These are phyloP conservation scores for Pituophis catenifer DNA, from an alignment of 2,113 vertebrate species.

Conservation along the genomic window DNA sequence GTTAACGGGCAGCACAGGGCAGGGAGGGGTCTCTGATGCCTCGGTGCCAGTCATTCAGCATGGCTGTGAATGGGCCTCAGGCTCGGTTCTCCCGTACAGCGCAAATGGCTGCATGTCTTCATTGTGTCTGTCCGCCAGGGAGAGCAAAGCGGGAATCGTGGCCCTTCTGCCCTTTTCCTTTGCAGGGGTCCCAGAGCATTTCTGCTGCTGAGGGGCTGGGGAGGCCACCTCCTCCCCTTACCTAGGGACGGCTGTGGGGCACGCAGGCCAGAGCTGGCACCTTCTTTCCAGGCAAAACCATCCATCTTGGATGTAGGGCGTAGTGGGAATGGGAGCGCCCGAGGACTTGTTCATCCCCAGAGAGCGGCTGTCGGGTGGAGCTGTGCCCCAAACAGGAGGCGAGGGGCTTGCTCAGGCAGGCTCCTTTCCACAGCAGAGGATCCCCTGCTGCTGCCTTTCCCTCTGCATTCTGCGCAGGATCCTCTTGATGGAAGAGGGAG, in stretches of 20 bases:
- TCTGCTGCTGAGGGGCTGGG: not conserved
- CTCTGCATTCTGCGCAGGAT: constrained; percentile 2
- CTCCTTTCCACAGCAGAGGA: not conserved
- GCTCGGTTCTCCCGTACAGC: not conserved
- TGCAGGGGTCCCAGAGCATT: not conserved
- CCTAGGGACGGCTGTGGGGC: not conserved
- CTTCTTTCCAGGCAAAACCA: not conserved
- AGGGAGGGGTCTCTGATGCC: no score
- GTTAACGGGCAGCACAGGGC: not conserved
- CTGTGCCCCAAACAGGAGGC: not conserved
- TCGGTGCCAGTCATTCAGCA: not conserved
- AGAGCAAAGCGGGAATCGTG: not conserved
- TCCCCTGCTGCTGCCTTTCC: not conserved
- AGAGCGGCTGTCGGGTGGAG: not conserved
- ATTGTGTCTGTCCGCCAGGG: not conserved
- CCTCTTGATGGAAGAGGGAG: not conserved
- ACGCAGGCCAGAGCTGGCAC: not conserved
- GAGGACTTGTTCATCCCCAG: not conserved
- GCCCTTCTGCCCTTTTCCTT: not conserved
- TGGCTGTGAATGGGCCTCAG: not conserved
- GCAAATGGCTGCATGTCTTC: rapidly evolving
- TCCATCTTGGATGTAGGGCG: not conserved
- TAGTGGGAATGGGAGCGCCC: not conserved
- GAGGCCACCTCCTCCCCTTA: not conserved
- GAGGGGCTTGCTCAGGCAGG: not conserved